Evolutionary conservation across 1,140 invertebrate genomes (phyloP).

Genomic region (Procambarus virginalis): DNA sequence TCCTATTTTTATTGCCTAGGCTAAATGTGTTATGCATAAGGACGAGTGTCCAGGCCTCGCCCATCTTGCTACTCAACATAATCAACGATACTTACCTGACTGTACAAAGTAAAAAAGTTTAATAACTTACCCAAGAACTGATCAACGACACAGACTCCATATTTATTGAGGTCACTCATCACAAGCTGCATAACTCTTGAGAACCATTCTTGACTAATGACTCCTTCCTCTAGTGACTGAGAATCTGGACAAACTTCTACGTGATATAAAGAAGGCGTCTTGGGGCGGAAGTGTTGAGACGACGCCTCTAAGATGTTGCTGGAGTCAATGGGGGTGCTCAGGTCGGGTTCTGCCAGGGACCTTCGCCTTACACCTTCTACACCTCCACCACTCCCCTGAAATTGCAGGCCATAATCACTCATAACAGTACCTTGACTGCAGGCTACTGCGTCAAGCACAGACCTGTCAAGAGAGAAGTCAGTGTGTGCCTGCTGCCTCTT

Average conservation of each 20-base stretch:
- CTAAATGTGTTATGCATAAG: no score
- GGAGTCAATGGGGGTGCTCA: conserved; percentile 38
- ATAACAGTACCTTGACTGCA: neutral
- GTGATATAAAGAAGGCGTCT: conserved; percentile 22
- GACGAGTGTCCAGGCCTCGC: no score
- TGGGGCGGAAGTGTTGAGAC: neutral
- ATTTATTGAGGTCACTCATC: conserved; percentile 44
- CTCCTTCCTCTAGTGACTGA: conserved; percentile 35
- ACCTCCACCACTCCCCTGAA: conserved; percentile 34
- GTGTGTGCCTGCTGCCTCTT: conserved; percentile 14
- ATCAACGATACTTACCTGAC: no score
- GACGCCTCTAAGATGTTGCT: conserved; percentile 2
- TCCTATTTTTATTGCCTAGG: no score
- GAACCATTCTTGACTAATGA: conserved; percentile 40
- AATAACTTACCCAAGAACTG: conserved; percentile 45
- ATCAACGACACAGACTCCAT: conserved; percentile 55
- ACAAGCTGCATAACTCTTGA: conserved; percentile 6
- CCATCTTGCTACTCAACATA: no score
- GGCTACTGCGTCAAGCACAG: conserved; percentile 19
- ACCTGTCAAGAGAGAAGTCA: conserved; percentile 23
- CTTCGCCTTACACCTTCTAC: neutral
- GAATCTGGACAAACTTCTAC: conserved; percentile 32
- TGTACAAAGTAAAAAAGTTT: no score
- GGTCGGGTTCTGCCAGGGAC: neutral
- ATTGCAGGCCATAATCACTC: conserved; percentile 28